Percentiles rank a stretch among this genome's conserved stretches.
Evolutionary conservation across 64 coral and sea anemone species (phyloP).

Genomic region (Actinia equina): DNA sequence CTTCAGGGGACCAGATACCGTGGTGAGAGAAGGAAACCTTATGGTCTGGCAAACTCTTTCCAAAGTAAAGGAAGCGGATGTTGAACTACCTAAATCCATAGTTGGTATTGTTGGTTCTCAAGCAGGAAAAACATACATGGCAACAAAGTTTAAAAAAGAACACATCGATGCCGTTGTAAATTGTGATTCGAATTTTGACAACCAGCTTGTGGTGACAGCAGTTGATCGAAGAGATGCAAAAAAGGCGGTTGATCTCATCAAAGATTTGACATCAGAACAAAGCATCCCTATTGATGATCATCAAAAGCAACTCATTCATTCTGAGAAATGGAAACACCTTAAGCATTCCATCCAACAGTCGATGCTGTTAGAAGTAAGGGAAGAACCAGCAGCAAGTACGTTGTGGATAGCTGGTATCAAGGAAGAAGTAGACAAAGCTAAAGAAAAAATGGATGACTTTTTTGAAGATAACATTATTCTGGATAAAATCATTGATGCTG

Average conservation of each 20-base stretch:
- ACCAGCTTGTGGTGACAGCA: slow-evolving; percentile 37
- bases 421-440: slow-evolving; percentile 19
- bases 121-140: slow-evolving; percentile 6
- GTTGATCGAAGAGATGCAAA: slow-evolving; percentile 20
- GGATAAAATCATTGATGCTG: neutral
- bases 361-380: neutral
- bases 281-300: slow-evolving; percentile 33
- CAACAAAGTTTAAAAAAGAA: slow-evolving; percentile 3
- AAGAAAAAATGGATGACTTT: slow-evolving; percentile 11
- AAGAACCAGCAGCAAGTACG: slow-evolving; percentile 22
- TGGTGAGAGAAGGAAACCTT: slow-evolving; percentile 17
- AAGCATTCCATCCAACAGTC: neutral
- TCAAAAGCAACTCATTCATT: slow-evolving; percentile 7
- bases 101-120: slow-evolving; percentile 22
- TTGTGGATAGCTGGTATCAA: slow-evolving; percentile 24
- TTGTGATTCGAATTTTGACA: neutral
- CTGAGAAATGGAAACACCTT: slow-evolving; percentile 36
- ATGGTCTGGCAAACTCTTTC: slow-evolving; percentile 6
- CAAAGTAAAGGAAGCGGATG: slow-evolving; percentile 8
- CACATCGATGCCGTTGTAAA: slow-evolving; percentile 1
- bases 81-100: slow-evolving; percentile 26
- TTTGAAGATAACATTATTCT: slow-evolving; percentile 58
- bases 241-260: slow-evolving; percentile 27
- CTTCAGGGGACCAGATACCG: slow-evolving; percentile 22
- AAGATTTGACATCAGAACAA: slow-evolving; percentile 24